A percentile compares a stretch with the other conserved stretches of the same genome.
Evolutionary conservation across 2,797 vertebrate species (phyloP).

Genomic region (Sciurus carolinensis): DNA sequence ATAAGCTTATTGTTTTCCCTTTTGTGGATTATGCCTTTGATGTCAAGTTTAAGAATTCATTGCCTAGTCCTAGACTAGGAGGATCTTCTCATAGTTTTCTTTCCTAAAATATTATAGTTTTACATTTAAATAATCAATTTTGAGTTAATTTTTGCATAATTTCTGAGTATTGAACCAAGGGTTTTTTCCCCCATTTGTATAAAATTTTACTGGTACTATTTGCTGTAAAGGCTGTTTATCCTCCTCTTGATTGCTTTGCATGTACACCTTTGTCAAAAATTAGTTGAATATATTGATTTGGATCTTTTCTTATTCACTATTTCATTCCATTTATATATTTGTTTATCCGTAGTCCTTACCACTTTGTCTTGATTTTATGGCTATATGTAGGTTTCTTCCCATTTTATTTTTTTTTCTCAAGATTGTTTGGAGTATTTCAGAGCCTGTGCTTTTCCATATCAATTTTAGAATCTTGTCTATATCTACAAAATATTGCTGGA

Average conservation of each 20-base stretch:
- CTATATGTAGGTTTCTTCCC: not conserved
- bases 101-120: not conserved
- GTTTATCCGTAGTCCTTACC: not conserved
- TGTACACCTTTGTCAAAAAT: not conserved
- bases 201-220: not conserved
- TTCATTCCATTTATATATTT: not conserved
- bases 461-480: slow-evolving; percentile 29
- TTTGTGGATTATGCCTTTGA: slow-evolving; percentile 43
- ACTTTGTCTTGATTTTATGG: slow-evolving; percentile 34
- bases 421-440: slow-evolving; percentile 22
- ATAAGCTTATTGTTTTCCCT: slow-evolving; percentile 35
- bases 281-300: slow-evolving; percentile 6
- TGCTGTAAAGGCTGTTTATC: not conserved
- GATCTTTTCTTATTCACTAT: too few relatives aligned
- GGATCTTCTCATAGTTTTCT: not conserved
- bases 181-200: not conserved
- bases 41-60: slow-evolving; percentile 7
- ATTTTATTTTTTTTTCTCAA: slow-evolving; percentile 25
- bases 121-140: slow-evolving; percentile 5
- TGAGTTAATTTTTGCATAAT: not conserved
- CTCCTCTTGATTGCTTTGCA: slow-evolving; percentile 17
- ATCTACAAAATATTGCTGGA: not conserved
- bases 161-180: not conserved
- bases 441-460: not conserved
- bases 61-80: not conserved